These are phyloP conservation scores for Cyprinella venusta DNA, from an alignment of 2,797 vertebrate species.

Conservation along the genomic window DNA sequence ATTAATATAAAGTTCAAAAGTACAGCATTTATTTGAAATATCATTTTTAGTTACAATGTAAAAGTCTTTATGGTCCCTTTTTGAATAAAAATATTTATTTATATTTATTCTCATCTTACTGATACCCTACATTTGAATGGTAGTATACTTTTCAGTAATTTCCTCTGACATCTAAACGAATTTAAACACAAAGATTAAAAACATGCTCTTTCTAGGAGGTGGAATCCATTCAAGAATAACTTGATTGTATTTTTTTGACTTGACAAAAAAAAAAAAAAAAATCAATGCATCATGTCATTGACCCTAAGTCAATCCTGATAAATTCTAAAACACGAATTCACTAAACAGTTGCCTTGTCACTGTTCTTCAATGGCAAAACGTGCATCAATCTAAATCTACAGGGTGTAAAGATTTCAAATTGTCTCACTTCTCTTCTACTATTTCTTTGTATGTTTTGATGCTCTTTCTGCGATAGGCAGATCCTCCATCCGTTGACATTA, in stretches of 20 bases:
- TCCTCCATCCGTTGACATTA: constrained; percentile 81
- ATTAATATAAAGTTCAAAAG: not conserved
- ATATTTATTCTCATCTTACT: not conserved
- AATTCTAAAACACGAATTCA: not conserved
- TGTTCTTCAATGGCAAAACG: not conserved
- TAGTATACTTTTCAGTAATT: not conserved
- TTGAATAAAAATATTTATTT: not conserved
- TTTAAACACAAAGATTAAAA: not conserved
- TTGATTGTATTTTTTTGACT: not conserved
- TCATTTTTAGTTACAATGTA: not conserved
- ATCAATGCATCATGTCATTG: not conserved
- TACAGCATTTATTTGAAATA: not conserved
- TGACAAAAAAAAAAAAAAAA: not conserved
- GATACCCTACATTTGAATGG: not conserved
- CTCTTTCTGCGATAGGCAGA: constrained; percentile 86
- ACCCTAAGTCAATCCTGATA: not conserved
- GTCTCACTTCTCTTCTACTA: constrained; percentile 95
- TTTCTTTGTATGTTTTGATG: constrained; percentile 98
- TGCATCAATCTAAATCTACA: not conserved
- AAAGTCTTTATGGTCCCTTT: not conserved
- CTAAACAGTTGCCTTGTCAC: not conserved
- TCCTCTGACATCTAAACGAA: not conserved
- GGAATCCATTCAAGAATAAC: not conserved
- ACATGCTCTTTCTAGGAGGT: not conserved
- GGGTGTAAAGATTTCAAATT: not conserved